Percentiles rank a stretch among this genome's conserved stretches.
Conservation (phyloP, 2,888 invertebrate species). For the Lepeophtheirus nordmannii region DNA sequence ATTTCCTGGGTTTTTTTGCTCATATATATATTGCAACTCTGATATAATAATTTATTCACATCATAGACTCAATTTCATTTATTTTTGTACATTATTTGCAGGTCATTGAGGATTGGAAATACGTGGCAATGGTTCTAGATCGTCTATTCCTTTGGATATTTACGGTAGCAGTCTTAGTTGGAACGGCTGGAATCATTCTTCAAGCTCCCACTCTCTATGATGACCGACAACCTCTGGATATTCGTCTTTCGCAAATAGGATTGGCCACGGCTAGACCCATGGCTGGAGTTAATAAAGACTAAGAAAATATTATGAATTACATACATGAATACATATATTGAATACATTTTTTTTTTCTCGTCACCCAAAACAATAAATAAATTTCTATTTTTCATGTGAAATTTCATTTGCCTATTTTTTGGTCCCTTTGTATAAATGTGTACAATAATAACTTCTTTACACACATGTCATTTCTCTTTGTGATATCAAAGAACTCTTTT, state of each 20-base stretch:
- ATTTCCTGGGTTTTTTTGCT: no score
- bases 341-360: no score
- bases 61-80: background rate
- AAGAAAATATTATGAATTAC: background rate
- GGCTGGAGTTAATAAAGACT: slow-evolving; percentile 21
- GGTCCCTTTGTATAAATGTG: no score
- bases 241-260: slow-evolving; percentile 38
- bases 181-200: slow-evolving; percentile 37
- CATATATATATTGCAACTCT: no score
- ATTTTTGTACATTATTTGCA: slow-evolving; percentile 22
- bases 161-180: slow-evolving; percentile 39
- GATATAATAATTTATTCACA: no score
- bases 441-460: no score
- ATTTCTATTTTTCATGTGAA: no score
- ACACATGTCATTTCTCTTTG: no score
- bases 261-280: slow-evolving; percentile 66
- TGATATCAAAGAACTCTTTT: no score
- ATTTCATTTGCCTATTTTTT: no score
- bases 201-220: slow-evolving; percentile 38
- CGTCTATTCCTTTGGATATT: slow-evolving; percentile 42
- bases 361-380: no score
- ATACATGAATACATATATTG: no score
- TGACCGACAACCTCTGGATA: slow-evolving; percentile 32
- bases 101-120: slow-evolving; percentile 41
- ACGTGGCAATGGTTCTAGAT: slow-evolving; percentile 42